Conservation (phyloP, 1,140 invertebrate species). For the Drosophila bocki region DNA sequence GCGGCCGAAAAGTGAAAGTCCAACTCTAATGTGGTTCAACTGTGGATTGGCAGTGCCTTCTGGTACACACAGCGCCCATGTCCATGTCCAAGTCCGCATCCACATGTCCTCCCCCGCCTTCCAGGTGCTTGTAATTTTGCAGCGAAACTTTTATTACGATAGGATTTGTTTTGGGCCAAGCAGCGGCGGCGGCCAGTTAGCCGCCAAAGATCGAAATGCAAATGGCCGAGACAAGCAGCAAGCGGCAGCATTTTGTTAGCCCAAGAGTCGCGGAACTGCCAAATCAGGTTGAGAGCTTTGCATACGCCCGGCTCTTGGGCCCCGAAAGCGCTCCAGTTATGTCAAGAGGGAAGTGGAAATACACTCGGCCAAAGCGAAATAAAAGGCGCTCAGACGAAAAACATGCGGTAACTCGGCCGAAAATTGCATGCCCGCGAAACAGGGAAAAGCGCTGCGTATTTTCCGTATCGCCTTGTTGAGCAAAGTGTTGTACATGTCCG, state of each 20-base stretch:
- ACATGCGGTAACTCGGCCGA: constrained; percentile 63
- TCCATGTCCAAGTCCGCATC: constrained; percentile 27
- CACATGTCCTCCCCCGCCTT: constrained; percentile 54
- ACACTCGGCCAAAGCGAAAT: constrained; percentile 11
- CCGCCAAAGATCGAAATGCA: constrained; percentile 78
- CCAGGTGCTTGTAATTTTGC: constrained; percentile 67
- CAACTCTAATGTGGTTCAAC: constrained; percentile 65
- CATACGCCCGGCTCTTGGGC: constrained; percentile 44
- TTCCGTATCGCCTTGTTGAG: constrained; percentile 62
- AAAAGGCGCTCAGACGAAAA: constrained; percentile 16
- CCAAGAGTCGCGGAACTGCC: constrained; percentile 51
- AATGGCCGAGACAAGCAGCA: constrained; percentile 77
- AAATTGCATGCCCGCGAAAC: constrained; percentile 53
- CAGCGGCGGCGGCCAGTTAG: constrained; percentile 75
- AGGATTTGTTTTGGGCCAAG: constrained; percentile 68
- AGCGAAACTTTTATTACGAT: constrained; percentile 78
- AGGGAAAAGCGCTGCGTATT: constrained; percentile 52
- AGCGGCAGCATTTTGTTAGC: constrained; percentile 69
- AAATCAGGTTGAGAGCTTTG: constrained; percentile 72
- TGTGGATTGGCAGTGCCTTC: constrained; percentile 40
- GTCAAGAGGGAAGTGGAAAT: constrained; percentile 62
- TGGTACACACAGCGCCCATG: constrained; percentile 34
- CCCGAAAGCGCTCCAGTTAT: constrained; percentile 72
- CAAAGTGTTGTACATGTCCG: constrained; percentile 72
- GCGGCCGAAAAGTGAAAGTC: constrained; percentile 74